Evolutionary conservation across 2,113 vertebrate species (phyloP).

Genomic region (Strigops habroptila): DNA sequence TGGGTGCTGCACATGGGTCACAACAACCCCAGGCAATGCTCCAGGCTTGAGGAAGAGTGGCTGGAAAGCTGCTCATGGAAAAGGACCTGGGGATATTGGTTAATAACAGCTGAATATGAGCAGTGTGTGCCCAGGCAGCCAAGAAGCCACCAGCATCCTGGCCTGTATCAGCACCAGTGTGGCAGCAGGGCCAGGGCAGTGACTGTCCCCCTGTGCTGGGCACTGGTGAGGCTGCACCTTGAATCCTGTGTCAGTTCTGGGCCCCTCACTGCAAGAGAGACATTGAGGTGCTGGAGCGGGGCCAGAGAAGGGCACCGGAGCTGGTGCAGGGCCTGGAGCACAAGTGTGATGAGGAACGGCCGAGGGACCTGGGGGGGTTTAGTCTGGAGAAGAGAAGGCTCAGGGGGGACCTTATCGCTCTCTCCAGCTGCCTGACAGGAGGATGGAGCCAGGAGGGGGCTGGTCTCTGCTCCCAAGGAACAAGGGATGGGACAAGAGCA

Average conservation of each 20-base stretch:
- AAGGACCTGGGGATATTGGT: not conserved
- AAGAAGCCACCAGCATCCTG: not conserved
- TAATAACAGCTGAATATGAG: not conserved
- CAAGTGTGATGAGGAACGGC: no score
- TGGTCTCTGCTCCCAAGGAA: no score
- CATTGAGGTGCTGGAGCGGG: no score
- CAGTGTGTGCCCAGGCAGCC: not conserved
- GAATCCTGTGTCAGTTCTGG: not conserved
- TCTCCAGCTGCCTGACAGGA: no score
- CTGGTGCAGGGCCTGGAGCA: no score
- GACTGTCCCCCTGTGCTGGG: not conserved
- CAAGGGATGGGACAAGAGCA: no score
- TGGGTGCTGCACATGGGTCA: not conserved
- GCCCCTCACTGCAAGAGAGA: no score
- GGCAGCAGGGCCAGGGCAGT: not conserved
- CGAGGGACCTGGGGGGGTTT: no score
- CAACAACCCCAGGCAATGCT: not conserved
- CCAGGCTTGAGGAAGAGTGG: not conserved
- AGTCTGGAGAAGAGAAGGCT: no score
- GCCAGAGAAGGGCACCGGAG: no score
- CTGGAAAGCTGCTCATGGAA: not conserved
- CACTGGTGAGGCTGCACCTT: not conserved
- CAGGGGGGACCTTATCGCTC: no score
- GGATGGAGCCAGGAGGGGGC: no score
- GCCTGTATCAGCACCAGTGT: not conserved